phyloP scores from a whole-genome alignment of 1,140 invertebrate genomes.

The Drosophila funebris region DNA sequence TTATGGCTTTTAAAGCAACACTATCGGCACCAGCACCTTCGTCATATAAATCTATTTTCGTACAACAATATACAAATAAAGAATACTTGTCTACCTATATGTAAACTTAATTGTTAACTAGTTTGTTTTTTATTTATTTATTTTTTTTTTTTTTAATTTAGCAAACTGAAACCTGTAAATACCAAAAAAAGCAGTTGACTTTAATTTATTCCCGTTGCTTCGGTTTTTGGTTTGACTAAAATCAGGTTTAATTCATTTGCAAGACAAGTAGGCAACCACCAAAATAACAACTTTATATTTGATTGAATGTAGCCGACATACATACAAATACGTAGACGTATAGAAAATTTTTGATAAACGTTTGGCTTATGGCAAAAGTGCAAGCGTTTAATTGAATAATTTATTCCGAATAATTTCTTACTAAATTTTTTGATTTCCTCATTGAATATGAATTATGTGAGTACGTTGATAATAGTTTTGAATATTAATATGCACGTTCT shows the following conservation, averaged over 20 bases:
- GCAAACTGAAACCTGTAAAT: slow-evolving; percentile 25
- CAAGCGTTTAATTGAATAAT: not conserved
- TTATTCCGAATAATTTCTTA: not conserved
- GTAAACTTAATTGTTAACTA: slow-evolving; percentile 44
- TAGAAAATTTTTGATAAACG: not conserved
- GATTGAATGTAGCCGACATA: slow-evolving; percentile 24
- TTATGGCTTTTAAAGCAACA: slow-evolving; percentile 8
- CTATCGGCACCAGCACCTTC: slow-evolving; percentile 17
- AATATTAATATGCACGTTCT: not conserved
- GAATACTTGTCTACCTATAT: not conserved
- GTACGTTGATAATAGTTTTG: not conserved
- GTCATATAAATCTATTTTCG: slow-evolving; percentile 56
- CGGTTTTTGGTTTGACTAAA: slow-evolving; percentile 23
- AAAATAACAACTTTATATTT: slow-evolving; percentile 46
- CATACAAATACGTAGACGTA: not conserved
- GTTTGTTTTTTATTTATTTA: too few relatives aligned
- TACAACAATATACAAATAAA: slow-evolving; percentile 28
- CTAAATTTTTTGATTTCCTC: not conserved
- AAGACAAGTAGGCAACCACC: slow-evolving; percentile 41
- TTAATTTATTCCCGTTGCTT: slow-evolving; percentile 58
- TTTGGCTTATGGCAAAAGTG: not conserved
- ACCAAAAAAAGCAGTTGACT: slow-evolving; percentile 31
- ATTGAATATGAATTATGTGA: not conserved
- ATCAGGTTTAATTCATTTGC: slow-evolving; percentile 46
- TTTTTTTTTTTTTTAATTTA: slow-evolving; percentile 16